These are phyloP conservation scores for Acipenser ruthenus DNA, from an alignment of 2,797 vertebrate genomes.

Conservation along the genomic window DNA sequence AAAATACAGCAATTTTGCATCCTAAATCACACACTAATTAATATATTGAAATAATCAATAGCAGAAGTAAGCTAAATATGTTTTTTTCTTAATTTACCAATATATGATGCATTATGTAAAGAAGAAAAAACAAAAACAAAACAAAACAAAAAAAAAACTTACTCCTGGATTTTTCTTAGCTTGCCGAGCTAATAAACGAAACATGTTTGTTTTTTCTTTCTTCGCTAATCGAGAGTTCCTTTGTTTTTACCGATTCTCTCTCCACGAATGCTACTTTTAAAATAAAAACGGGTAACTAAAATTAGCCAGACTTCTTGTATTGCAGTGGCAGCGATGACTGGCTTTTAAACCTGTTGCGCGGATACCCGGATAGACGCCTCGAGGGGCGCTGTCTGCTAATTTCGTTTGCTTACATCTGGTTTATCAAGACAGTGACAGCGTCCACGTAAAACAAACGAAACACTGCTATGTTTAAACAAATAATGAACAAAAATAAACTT, in stretches of 20 bases:
- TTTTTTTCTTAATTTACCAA: too few relatives aligned
- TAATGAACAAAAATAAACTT: not conserved
- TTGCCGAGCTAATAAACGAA: conserved; percentile 28
- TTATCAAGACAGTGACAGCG: not conserved
- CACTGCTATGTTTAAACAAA: not conserved
- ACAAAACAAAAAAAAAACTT: conserved; percentile 27
- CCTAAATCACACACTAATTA: too few relatives aligned
- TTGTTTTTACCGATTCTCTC: not conserved
- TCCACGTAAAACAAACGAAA: not conserved
- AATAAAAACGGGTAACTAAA: too few relatives aligned
- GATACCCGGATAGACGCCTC: not conserved
- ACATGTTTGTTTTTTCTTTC: not conserved
- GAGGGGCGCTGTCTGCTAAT: not conserved
- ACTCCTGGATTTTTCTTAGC: conserved; percentile 57
- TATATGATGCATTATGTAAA: not conserved
- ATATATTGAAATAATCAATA: too few relatives aligned
- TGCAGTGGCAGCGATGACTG: not conserved
- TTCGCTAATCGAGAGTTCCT: not conserved
- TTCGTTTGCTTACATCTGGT: not conserved
- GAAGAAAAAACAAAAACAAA: conserved; percentile 1
- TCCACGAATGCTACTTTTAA: not conserved
- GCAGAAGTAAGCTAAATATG: too few relatives aligned
- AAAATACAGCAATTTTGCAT: too few relatives aligned
- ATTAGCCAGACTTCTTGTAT: too few relatives aligned
- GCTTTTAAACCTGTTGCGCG: not conserved